A percentile compares a stretch with the other conserved stretches of the same genome.
phyloP scores from a whole-genome alignment of 1,140 invertebrate genomes.

The Lasaia peninsularis region DNA sequence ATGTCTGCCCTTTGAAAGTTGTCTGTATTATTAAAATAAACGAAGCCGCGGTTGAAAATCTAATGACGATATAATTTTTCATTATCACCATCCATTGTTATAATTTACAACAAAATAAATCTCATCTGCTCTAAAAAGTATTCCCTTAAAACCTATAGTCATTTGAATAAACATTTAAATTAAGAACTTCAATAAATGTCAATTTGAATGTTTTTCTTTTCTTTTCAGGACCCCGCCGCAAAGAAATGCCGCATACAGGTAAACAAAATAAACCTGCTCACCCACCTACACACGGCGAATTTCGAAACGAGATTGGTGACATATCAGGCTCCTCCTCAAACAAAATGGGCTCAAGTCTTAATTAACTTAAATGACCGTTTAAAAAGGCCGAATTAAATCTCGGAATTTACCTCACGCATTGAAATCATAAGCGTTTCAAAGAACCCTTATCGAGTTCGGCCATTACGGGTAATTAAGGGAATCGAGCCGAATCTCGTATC shows the following conservation, averaged over 20 bases:
- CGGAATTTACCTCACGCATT: slow-evolving; percentile 64
- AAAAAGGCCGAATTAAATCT: slow-evolving; percentile 27
- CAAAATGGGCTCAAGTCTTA: slow-evolving; percentile 46
- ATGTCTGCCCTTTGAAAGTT: too few relatives aligned
- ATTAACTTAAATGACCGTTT: slow-evolving; percentile 52
- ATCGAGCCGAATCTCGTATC: slow-evolving; percentile 57
- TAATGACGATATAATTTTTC: too few relatives aligned
- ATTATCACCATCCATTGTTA: too few relatives aligned
- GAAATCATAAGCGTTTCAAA: slow-evolving; percentile 76
- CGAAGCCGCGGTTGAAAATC: too few relatives aligned
- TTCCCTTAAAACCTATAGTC: too few relatives aligned
- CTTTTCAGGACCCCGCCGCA: slow-evolving; percentile 42
- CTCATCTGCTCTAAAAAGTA: too few relatives aligned
- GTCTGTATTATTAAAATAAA: too few relatives aligned
- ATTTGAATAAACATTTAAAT: neutral
- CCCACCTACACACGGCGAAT: slow-evolving; percentile 31
- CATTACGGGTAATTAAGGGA: slow-evolving; percentile 72
- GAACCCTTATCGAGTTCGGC: slow-evolving; percentile 50
- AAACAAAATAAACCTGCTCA: slow-evolving; percentile 25
- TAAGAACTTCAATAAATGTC: slow-evolving; percentile 10
- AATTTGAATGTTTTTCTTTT: slow-evolving; percentile 26
- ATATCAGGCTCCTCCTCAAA: slow-evolving; percentile 14
- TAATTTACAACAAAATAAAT: too few relatives aligned
- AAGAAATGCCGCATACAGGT: slow-evolving; percentile 63
- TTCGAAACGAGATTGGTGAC: slow-evolving; percentile 26